These are phyloP conservation scores for Schrankia costaestrigalis DNA, from an alignment of 2,888 invertebrate species.

Conservation along the genomic window DNA sequence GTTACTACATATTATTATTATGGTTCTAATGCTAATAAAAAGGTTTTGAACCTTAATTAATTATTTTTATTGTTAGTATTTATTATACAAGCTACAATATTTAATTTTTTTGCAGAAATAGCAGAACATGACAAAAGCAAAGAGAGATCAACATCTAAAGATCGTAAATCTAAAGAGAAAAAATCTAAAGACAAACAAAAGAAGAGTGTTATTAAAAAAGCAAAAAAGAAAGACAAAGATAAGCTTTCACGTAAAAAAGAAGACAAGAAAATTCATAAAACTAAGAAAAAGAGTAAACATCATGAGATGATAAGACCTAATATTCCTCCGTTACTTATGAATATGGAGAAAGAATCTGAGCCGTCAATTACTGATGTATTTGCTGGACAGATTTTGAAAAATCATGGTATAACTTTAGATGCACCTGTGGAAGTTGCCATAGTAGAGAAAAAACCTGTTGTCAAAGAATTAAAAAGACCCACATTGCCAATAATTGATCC, in stretches of 20 bases:
- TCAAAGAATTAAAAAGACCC: conserved; percentile 53
- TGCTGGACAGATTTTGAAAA: conserved; percentile 82
- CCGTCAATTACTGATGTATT: conserved; percentile 83
- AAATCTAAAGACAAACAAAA: conserved; percentile 66
- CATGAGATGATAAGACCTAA: conserved; percentile 69
- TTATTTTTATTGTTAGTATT: too few relatives aligned
- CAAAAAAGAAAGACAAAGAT: conserved; percentile 66
- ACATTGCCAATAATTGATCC: conserved; percentile 72
- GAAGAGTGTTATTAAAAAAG: conserved; percentile 59
- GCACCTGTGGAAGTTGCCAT: conserved; percentile 46
- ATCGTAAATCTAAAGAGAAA: conserved; percentile 66
- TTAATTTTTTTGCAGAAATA: conserved; percentile 41
- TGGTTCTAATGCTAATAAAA: not conserved
- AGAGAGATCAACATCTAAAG: conserved; percentile 49
- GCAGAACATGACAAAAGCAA: conserved; percentile 49
- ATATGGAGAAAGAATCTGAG: conserved; percentile 71
- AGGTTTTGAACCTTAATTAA: not conserved
- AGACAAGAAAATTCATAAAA: conserved; percentile 69
- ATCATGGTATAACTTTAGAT: conserved; percentile 65
- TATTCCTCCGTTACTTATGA: conserved; percentile 71
- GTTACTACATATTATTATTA: not conserved
- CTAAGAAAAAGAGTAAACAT: conserved; percentile 65
- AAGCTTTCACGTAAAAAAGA: conserved; percentile 58
- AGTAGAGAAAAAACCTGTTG: conserved; percentile 45
- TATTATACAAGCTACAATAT: too few relatives aligned